phyloP scores from a whole-genome alignment of 2,113 vertebrate species.

The Ahaetulla prasina region DNA sequence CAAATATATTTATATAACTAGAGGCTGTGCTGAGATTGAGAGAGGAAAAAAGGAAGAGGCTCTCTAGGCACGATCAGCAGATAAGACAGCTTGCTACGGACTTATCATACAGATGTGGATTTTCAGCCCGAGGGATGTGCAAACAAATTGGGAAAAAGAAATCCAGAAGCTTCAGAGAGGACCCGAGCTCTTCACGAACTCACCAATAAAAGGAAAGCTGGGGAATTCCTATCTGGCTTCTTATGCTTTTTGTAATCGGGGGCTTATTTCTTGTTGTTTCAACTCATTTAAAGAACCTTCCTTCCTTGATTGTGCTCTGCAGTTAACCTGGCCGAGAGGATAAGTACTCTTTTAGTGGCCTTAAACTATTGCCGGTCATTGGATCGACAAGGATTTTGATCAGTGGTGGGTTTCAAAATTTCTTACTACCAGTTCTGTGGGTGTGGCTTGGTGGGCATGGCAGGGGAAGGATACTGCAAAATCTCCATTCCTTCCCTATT shows the following conservation, averaged over 20 bases:
- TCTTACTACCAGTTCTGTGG: too few species aligned
- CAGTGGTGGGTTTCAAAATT: too few species aligned
- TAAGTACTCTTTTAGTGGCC: not conserved
- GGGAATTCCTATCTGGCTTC: not conserved
- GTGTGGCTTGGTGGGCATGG: too few species aligned
- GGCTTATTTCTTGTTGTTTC: not conserved
- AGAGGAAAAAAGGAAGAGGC: not conserved
- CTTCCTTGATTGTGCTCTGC: not conserved
- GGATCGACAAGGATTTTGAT: not conserved
- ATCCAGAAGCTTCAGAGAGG: not conserved
- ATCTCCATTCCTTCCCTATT: too few species aligned
- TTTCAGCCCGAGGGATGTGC: not conserved
- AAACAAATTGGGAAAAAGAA: not conserved
- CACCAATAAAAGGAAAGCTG: not conserved
- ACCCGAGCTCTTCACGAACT: not conserved
- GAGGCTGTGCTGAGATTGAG: not conserved
- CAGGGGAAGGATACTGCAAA: too few species aligned
- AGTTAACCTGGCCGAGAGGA: too few species aligned
- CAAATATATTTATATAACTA: not conserved
- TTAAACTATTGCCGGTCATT: not conserved
- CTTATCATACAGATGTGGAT: not conserved
- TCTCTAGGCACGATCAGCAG: not conserved
- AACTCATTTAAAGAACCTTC: not conserved
- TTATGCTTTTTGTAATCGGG: not conserved
- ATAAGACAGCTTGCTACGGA: not conserved